Percentiles rank a stretch among this genome's conserved stretches.
Evolutionary conservation across 2,113 vertebrate genomes (phyloP).

Genomic region (Mionectes macconnelli): DNA sequence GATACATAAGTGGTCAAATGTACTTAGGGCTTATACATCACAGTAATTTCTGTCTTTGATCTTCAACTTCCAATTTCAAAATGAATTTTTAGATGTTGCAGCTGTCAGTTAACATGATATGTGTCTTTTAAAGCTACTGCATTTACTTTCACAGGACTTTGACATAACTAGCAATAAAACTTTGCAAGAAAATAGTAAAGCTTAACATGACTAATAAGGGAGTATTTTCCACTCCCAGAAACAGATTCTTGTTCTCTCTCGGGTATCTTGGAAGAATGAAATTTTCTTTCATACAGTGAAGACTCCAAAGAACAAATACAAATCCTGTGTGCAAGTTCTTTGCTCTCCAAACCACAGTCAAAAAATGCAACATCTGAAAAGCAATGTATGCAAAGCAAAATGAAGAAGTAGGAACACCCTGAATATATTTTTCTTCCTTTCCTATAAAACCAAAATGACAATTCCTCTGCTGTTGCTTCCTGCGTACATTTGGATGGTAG

Average conservation of each 20-base stretch:
- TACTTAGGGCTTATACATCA: background rate
- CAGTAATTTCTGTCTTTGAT: background rate
- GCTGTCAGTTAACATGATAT: background rate
- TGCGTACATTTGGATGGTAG: background rate
- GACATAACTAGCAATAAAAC: background rate
- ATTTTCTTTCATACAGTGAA: background rate
- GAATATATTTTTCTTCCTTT: background rate
- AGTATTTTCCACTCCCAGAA: background rate
- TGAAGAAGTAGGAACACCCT: background rate
- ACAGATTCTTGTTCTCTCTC: background rate
- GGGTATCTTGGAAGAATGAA: background rate
- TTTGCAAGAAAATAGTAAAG: background rate
- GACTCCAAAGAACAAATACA: background rate
- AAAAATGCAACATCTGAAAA: background rate
- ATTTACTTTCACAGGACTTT: background rate
- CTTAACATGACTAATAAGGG: background rate
- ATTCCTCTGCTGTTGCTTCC: background rate
- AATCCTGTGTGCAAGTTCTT: background rate
- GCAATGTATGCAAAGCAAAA: background rate
- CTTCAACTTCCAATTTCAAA: background rate
- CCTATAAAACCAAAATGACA: background rate
- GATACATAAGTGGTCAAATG: background rate
- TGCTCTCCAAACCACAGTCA: background rate
- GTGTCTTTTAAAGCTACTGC: background rate
- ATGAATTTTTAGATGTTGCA: background rate